Evolutionary conservation across 2,888 invertebrate species (phyloP).

Genomic region (Ectemnius lituratus): DNA sequence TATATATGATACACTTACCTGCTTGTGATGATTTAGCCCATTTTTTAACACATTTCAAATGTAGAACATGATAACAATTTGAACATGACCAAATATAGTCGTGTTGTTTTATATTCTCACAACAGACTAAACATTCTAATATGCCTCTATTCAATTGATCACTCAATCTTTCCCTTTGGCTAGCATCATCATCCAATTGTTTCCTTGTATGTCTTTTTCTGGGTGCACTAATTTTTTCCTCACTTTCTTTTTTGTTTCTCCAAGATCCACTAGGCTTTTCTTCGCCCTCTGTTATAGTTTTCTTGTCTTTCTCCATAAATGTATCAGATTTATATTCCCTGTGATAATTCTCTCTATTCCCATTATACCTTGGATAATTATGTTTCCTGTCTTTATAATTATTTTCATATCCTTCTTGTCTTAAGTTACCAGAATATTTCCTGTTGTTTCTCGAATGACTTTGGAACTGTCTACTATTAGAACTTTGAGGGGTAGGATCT

Average conservation of each 20-base stretch:
- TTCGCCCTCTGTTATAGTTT: conserved; percentile 43
- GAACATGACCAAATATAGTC: conserved; percentile 94
- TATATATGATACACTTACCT: conserved; percentile 27
- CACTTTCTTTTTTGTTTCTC: conserved; percentile 60
- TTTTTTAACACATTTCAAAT: conserved; percentile 92
- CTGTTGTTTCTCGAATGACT: conserved; percentile 37
- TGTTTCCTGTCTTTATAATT: conserved; percentile 59
- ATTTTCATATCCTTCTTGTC: conserved; percentile 46
- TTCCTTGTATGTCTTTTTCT: conserved; percentile 61
- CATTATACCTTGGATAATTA: conserved; percentile 60
- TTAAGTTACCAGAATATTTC: conserved; percentile 43
- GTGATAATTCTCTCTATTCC: conserved; percentile 47
- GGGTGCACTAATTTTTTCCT: conserved; percentile 43
- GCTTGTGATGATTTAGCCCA: conserved; percentile 92
- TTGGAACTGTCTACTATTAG: conserved; percentile 34
- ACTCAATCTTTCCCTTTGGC: conserved; percentile 90
- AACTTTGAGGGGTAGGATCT: conserved; percentile 38
- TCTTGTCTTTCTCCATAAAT: conserved; percentile 56
- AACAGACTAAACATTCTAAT: conserved; percentile 97
- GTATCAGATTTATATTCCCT: conserved; percentile 52
- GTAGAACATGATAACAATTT: conserved; percentile 95
- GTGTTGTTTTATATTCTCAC: conserved; percentile 88
- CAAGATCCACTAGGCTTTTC: conserved; percentile 65
- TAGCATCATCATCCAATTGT: conserved; percentile 80
- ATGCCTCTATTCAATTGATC: conserved; percentile 90